phyloP scores from a whole-genome alignment of 2,888 invertebrate species.

The Daptonema setosum region DNA sequence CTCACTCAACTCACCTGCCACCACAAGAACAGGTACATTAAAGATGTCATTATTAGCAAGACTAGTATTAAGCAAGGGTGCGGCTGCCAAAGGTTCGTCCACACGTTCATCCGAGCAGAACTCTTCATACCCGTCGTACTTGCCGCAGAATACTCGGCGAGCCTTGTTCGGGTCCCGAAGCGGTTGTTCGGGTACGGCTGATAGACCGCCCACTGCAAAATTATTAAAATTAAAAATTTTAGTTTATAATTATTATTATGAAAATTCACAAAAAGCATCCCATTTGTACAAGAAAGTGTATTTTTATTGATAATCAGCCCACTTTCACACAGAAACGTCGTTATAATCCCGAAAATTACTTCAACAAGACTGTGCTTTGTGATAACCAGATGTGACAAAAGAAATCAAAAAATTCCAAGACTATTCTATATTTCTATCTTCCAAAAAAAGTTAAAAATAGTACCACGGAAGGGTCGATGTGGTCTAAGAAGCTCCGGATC shows the following conservation, averaged over 20 bases:
- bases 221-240: background rate
- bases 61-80: slow-evolving; percentile 25
- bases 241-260: background rate
- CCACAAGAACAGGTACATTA: slow-evolving; percentile 31
- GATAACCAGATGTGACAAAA: no score
- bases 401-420: no score
- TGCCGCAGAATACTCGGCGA: slow-evolving; percentile 30
- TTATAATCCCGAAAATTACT: no score
- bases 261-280: background rate
- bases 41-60: slow-evolving; percentile 28
- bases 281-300: no score
- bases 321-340: no score
- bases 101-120: slow-evolving; percentile 30
- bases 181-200: slow-evolving; percentile 25
- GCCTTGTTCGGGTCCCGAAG: slow-evolving; percentile 26
- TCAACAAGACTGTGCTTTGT: no score
- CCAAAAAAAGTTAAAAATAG: no score
- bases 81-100: slow-evolving; percentile 28
- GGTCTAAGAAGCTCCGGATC: no score
- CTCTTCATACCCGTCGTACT: slow-evolving; percentile 32
- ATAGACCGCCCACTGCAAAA: slow-evolving; percentile 15
- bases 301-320: no score
- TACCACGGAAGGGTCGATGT: no score
- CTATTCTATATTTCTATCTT: no score
- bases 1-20: slow-evolving; percentile 26